Evolutionary conservation across 2,797 vertebrate genomes (phyloP).

Genomic region (Argentina silus): DNA sequence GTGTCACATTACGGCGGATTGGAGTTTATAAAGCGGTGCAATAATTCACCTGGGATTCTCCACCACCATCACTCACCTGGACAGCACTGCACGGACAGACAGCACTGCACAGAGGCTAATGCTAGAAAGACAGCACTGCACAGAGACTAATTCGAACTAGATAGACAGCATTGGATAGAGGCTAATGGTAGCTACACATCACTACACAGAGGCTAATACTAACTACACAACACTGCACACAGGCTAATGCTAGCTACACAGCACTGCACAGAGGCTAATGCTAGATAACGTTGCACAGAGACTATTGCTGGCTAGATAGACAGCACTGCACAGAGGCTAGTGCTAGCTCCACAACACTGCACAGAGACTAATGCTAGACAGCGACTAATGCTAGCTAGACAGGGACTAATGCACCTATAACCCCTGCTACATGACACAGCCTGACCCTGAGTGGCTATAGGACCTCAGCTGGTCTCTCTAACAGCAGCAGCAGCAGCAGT

Average conservation of each 20-base stretch:
- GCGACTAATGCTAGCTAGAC: too few species aligned
- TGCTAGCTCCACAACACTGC: slow-evolving; percentile 8
- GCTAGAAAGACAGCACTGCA: not conserved
- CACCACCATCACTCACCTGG: slow-evolving; percentile 59
- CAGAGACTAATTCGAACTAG: not conserved
- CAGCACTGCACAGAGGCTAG: slow-evolving; percentile 23
- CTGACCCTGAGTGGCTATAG: slow-evolving; percentile 11
- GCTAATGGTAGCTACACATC: too few species aligned
- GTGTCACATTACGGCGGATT: slow-evolving; percentile 58
- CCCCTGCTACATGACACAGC: not conserved
- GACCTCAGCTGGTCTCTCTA: slow-evolving; percentile 53
- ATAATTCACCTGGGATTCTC: slow-evolving; percentile 62
- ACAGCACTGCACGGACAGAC: slow-evolving; percentile 29
- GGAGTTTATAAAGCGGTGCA: slow-evolving; percentile 61
- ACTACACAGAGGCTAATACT: too few species aligned
- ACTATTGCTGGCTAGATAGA: not conserved
- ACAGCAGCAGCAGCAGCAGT: slow-evolving; percentile 3
- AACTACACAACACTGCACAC: too few species aligned
- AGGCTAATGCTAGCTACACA: too few species aligned
- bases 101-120: slow-evolving; percentile 44
- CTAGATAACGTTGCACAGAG: not conserved
- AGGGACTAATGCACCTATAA: too few species aligned
- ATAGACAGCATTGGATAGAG: not conserved
- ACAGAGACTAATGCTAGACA: not conserved
- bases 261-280: slow-evolving; percentile 45